Percentiles rank a stretch among this genome's conserved stretches.
Conservation (phyloP, 1,140 invertebrate genomes). For the Scaptomyza graminum region DNA sequence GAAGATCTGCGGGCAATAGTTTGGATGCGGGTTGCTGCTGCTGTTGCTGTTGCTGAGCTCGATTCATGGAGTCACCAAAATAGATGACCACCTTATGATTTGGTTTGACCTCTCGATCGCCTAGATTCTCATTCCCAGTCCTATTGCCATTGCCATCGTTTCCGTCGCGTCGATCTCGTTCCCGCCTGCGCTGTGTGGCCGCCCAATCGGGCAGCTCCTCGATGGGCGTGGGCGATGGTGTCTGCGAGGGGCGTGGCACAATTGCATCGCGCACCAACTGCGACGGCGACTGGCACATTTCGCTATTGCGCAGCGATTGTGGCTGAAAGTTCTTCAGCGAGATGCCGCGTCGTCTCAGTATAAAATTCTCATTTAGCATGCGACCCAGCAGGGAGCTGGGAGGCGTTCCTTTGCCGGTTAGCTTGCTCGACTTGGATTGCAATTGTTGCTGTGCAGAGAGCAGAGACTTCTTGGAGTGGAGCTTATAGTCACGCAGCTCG, state of each 20-base stretch:
- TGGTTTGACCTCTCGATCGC: slow-evolving; percentile 54
- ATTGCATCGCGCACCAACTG: slow-evolving; percentile 30
- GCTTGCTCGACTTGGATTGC: slow-evolving; percentile 1
- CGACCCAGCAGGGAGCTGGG: slow-evolving; percentile 69
- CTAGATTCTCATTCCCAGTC: slow-evolving; percentile 26
- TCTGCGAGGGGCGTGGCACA: slow-evolving; percentile 62
- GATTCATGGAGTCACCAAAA: slow-evolving; percentile 87
- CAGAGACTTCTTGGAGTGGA: slow-evolving; percentile 60
- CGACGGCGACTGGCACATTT: slow-evolving; percentile 70
- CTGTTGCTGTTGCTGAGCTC: slow-evolving; percentile 62
- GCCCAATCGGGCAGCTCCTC: slow-evolving; percentile 71
- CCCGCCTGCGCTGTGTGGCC: slow-evolving; percentile 33
- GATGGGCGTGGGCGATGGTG: slow-evolving; percentile 74
- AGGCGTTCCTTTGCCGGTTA: slow-evolving; percentile 24
- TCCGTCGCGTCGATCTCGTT: slow-evolving; percentile 1
- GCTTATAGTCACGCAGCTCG: slow-evolving; percentile 82
- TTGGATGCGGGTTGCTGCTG: slow-evolving; percentile 15
- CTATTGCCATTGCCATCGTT: slow-evolving; percentile 12
- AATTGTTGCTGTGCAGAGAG: slow-evolving; percentile 21
- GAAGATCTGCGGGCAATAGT: slow-evolving; percentile 51
- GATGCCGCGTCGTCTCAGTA: slow-evolving; percentile 78
- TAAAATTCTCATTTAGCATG: slow-evolving; percentile 84
- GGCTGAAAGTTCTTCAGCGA: slow-evolving; percentile 79
- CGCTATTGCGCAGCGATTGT: slow-evolving; percentile 77
- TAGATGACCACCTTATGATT: slow-evolving; percentile 89